Base-by-base conservation (phyloP, 2,797 vertebrate species). In the Lateolabrax maculatus region DNA sequence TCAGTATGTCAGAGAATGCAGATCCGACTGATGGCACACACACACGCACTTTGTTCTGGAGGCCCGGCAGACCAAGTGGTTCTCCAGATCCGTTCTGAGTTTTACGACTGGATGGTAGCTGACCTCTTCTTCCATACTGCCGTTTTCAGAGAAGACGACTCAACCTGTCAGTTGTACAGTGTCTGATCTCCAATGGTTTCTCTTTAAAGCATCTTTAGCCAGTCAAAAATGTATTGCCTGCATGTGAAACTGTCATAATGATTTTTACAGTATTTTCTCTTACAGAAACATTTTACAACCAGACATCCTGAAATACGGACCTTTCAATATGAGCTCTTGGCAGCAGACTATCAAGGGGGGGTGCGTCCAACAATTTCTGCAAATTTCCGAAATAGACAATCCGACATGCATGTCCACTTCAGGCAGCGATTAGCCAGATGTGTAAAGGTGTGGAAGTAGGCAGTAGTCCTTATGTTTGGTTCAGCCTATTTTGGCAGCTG, bases 141-240 rank as follows among this genome's bases (percentile, higher is more conserved):
- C 31, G 25, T 68, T 66, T 68, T 60, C 34, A 31, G n/a, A 37
- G 41, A 62, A 62, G 74, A 60, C 62, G 55, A 79, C 39, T 81
- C 48, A 81, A 61, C 44, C 39, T 44, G 65, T 41, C 61, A 25
- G 16, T 12, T 27, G 25, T 25, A 43, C 23, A 64, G 52, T 58
- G 44, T 43, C 49, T 70, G 64, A 18, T 43, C 61, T 49, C 71
- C 66, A 48, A 61, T 44, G 48, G 16, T 37, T 74, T 79, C 34
- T 53, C 48, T 72, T 63, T 48, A 25, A 27, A 41, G 23, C 48
- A 64, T 23, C 52, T 71, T 41, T 36, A 44, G 48, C 23, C 41
- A 19, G 15, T 44, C 57, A 52, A 75, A 49, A 39, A 53, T 27
- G 11, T 70, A 27, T 34, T 41, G 37, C 13, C 68, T 55, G 19